A percentile compares a stretch with the other conserved stretches of the same genome.
Evolutionary conservation across 2,888 invertebrate genomes (phyloP).

Genomic region (Drosophila vallismaia): DNA sequence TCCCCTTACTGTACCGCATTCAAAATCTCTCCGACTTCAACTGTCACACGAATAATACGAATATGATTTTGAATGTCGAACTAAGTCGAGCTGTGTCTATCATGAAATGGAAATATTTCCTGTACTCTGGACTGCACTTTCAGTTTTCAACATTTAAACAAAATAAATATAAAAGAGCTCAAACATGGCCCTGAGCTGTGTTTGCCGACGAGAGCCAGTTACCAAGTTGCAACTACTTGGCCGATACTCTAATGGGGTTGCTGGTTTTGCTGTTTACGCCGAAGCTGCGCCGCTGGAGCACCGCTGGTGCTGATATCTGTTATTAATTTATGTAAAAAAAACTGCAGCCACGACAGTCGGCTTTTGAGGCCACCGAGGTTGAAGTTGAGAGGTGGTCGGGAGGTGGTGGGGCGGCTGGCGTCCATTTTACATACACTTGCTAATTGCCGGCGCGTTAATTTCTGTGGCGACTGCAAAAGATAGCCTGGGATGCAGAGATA

Average conservation of each 20-base stretch:
- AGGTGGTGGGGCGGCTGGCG: constrained; percentile 23
- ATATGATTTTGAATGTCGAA: neutral
- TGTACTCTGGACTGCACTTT: constrained; percentile 28
- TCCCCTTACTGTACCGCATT: constrained; percentile 38
- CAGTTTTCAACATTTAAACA: constrained; percentile 34
- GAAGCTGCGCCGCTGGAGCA: constrained; percentile 29
- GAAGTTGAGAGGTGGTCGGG: constrained; percentile 16
- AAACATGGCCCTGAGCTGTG: constrained; percentile 73
- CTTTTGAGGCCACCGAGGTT: constrained; percentile 61
- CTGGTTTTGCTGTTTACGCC: constrained; percentile 31
- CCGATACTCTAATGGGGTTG: constrained; percentile 43
- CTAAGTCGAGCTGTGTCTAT: constrained; percentile 22
- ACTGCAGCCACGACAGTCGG: constrained; percentile 45
- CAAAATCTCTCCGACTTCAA: constrained; percentile 21
- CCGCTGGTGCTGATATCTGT: constrained; percentile 70
- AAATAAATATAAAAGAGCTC: constrained; percentile 27
- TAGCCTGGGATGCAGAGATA: constrained; percentile 32
- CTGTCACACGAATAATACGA: constrained; percentile 42
- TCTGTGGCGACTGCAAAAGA: constrained; percentile 69
- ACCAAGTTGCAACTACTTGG: constrained; percentile 13
- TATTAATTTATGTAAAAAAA: constrained; percentile 75
- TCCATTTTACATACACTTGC: constrained; percentile 79
- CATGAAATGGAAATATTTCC: constrained; percentile 74
- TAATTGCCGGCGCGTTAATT: constrained; percentile 78
- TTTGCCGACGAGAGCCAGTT: constrained; percentile 48